Evolutionary conservation across 2,113 vertebrate species (phyloP), one percentile per base, ranked within the genome.

Genomic region (Urocolius indicus): DNA sequence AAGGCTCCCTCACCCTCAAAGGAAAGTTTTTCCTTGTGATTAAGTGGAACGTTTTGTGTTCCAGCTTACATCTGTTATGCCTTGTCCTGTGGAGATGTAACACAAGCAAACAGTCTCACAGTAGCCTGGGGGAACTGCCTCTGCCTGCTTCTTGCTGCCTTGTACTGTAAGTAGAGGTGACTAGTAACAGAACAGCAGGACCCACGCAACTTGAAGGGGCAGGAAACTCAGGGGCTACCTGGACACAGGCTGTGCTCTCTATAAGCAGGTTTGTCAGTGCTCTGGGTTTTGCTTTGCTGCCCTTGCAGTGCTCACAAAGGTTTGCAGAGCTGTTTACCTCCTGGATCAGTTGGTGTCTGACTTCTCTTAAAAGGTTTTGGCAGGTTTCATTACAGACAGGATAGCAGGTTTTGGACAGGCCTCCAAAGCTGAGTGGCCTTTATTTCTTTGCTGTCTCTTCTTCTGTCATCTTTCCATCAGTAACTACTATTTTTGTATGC

Each of bases 221-320:
- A 13, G 81, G 19, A 8, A 13, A 55, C 71, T 61, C 19, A 0
- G 18, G 48, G 57, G 4, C 9, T 5, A 4, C 34, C 1, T 1
- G 46, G 38, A 17, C 49, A 6, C 36, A 21, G 2, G 11, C 78
- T 2, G 2, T 32, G 34, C 23, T 27, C 74, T 92, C 68, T 36
- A 7, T 58, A 41, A 89, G 65, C 54, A 36, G 89, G 67, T 67
- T 5, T 58, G 81, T 29, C 88, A 10, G 68, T 29, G 87, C 94
- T 84, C 94, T 58, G 67, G 82, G 66, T 23, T 79, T 96, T 89
- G 91, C 89, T 94, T 94, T 89, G 89, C 95, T 96, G 58, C 88
- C 69, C 48, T 51, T 85, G 14, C 83, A 87, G 89, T 85, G 87
- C 54, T 30, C 75, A 91, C 87, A 86, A n/a, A 46, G 59, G n/a